Evolutionary conservation across 2,113 vertebrate species (phyloP).

Genomic region (Cygnus buccinator): DNA sequence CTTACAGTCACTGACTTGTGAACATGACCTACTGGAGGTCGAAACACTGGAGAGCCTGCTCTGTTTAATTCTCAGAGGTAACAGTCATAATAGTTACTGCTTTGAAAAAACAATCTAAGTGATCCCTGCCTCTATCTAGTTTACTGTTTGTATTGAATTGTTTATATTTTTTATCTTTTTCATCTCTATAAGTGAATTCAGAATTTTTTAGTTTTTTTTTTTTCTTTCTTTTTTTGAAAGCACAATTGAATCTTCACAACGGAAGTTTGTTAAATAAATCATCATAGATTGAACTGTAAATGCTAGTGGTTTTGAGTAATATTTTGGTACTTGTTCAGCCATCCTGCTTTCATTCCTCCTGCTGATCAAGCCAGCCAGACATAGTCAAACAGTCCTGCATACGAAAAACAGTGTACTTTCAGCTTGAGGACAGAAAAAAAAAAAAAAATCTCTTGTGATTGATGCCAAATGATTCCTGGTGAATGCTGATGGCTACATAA

Average conservation of each 20-base stretch:
- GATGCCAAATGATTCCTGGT: not conserved
- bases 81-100: not conserved
- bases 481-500: not conserved
- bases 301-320: not conserved
- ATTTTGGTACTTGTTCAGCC: not conserved
- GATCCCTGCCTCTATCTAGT: not conserved
- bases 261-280: not conserved
- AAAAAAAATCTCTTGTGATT: not conserved
- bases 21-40: slow-evolving; percentile 37
- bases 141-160: not conserved
- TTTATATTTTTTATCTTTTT: not conserved
- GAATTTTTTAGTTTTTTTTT: not conserved
- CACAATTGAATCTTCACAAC: not conserved
- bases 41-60: not conserved
- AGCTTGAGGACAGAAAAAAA: not conserved
- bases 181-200: not conserved
- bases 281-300: not conserved
- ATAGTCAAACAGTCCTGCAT: not conserved
- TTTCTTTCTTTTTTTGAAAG: not conserved
- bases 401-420: not conserved
- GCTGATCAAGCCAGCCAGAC: not conserved
- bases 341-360: not conserved
- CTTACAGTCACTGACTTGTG: not conserved
- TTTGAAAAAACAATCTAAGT: not conserved
- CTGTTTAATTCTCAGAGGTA: not conserved